Conservation (phyloP, 1,140 invertebrate genomes). For the Ostrea edulis region DNA sequence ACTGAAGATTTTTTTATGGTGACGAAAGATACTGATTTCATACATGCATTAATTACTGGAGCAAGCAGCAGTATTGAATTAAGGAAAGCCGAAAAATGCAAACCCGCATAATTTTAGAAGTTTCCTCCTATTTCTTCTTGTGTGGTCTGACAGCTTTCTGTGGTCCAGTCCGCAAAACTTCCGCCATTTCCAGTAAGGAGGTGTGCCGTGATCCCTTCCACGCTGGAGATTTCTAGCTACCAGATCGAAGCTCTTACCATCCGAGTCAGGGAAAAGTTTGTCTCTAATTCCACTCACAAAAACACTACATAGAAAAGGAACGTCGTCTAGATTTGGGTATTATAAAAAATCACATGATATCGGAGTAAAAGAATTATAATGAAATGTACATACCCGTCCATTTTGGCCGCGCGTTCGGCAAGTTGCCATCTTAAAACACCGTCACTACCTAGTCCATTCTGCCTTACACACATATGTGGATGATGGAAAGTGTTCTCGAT, state of each 20-base stretch:
- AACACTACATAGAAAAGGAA: constrained; percentile 9
- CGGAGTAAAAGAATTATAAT: no score
- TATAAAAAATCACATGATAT: no score
- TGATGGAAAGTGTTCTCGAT: constrained; percentile 39
- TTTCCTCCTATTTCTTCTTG: not conserved
- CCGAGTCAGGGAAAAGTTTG: not conserved
- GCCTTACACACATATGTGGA: constrained; percentile 26
- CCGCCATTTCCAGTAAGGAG: constrained; percentile 68
- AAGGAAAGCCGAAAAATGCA: not conserved
- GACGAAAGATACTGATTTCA: not conserved
- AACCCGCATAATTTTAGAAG: constrained; percentile 4
- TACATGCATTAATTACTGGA: not conserved
- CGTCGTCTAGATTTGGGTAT: not conserved
- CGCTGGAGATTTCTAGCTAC: constrained; percentile 83
- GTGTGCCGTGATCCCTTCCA: constrained; percentile 91
- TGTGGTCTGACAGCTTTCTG: not conserved
- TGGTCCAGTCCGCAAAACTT: constrained; percentile 70
- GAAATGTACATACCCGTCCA: not conserved
- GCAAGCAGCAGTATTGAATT: not conserved
- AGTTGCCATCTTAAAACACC: constrained; percentile 23
- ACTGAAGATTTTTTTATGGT: no score
- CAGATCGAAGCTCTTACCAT: constrained; percentile 68
- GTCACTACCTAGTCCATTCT: constrained; percentile 5
- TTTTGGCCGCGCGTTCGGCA: not conserved
- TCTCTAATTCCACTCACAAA: constrained; percentile 44